Conservation (phyloP, 2,888 invertebrate genomes). For the Drosophila monieri region DNA sequence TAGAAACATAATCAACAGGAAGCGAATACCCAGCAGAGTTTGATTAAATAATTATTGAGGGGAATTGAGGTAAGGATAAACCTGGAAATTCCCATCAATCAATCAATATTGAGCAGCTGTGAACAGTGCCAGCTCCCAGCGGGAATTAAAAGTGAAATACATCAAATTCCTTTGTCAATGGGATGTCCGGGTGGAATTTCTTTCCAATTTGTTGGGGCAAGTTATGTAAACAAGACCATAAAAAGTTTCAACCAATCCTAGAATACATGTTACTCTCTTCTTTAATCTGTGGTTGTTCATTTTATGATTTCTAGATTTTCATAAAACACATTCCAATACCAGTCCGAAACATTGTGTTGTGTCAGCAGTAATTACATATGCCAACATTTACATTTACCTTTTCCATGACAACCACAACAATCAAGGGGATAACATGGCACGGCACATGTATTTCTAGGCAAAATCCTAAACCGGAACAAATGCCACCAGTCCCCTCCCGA, state of each 20-base stretch:
- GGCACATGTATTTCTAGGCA: constrained; percentile 39
- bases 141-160: constrained; percentile 22
- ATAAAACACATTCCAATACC: constrained; percentile 3
- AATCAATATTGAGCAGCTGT: constrained; percentile 33
- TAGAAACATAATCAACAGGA: constrained; percentile 16
- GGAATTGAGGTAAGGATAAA: not conserved
- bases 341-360: constrained; percentile 1
- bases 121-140: constrained; percentile 20
- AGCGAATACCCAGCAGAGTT: constrained; percentile 7
- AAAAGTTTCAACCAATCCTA: not conserved
- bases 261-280: not conserved
- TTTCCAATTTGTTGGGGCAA: not conserved
- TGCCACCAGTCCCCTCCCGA: not conserved
- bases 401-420: constrained; percentile 36
- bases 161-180: constrained; percentile 26
- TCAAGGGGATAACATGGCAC: constrained; percentile 19
- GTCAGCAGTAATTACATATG: constrained; percentile 30
- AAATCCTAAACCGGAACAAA: not conserved
- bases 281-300: not conserved
- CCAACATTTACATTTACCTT: constrained; percentile 14
- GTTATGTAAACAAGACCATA: not conserved
- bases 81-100: constrained; percentile 31
- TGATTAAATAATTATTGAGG: constrained; percentile 21
- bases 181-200: constrained; percentile 2
- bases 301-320: not conserved